Conservation (phyloP, 2,888 invertebrate species). For the Drosophila atripex region DNA sequence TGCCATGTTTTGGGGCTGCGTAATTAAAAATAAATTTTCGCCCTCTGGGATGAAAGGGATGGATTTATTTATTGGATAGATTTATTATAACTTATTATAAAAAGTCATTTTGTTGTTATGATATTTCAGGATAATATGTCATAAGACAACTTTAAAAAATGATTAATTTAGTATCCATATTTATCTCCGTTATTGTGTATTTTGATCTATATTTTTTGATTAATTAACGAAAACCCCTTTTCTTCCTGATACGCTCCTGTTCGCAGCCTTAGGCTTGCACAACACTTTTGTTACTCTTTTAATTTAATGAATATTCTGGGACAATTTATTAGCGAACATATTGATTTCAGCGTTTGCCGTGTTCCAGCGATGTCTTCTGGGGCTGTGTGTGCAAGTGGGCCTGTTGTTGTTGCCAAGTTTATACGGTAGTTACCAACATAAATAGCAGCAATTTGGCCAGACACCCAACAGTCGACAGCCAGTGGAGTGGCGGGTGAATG, state of each 20-base stretch:
- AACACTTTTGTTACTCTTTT: conserved; percentile 68
- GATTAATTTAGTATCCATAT: no score
- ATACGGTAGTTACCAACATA: conserved; percentile 84
- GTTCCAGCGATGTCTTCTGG: conserved; percentile 49
- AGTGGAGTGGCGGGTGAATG: conserved; percentile 2
- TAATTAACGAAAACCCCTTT: neutral
- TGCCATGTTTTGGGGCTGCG: conserved; percentile 71
- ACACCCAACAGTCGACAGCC: conserved; percentile 50
- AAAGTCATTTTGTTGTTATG: no score
- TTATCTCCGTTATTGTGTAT: no score
- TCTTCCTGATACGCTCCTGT: conserved; percentile 52
- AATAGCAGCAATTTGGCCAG: conserved; percentile 83
- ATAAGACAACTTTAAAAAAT: no score
- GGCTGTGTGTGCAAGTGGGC: conserved; percentile 14
- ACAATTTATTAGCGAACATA: conserved; percentile 84
- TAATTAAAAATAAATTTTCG: conserved; percentile 80
- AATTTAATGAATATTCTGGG: conserved; percentile 83
- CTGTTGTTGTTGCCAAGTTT: conserved; percentile 76
- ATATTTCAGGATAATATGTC: no score
- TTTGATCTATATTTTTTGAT: neutral
- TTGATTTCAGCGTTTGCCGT: conserved; percentile 84
- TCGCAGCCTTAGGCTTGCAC: conserved; percentile 30
- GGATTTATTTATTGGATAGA: conserved; percentile 19
- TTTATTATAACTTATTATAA: no score
- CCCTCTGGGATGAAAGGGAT: conserved; percentile 58